Conservation (phyloP, 2,113 vertebrate genomes). For the Paralichthys olivaceus region DNA sequence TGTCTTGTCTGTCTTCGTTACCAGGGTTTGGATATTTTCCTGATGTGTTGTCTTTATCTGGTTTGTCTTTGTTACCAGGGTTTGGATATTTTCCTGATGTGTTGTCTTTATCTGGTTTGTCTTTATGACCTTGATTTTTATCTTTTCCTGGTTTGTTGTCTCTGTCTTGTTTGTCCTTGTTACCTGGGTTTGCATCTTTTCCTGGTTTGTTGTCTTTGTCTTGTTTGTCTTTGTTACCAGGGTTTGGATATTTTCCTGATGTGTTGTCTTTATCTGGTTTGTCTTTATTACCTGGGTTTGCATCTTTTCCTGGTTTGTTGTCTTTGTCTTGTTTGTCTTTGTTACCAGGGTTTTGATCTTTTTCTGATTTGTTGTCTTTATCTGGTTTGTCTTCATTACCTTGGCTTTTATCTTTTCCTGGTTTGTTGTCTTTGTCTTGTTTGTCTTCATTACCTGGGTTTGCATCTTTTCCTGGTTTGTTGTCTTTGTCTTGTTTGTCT, state of each 20-base stretch:
- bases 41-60: background rate
- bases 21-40: background rate
- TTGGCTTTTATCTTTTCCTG: background rate
- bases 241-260: too few species aligned
- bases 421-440: too few species aligned
- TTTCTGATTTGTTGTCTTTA: background rate
- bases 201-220: background rate
- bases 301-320: background rate
- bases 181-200: background rate
- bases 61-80: background rate
- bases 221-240: too few species aligned
- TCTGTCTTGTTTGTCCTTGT: background rate
- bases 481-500: too few species aligned
- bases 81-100: too few species aligned
- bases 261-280: background rate
- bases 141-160: background rate
- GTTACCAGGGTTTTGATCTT: too few species aligned
- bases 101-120: background rate
- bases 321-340: too few species aligned
- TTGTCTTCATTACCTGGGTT: background rate
- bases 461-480: too few species aligned
- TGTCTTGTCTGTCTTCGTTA: background rate
- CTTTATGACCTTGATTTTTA: rapidly evolving
- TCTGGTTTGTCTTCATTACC: background rate
- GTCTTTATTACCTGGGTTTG: rapidly evolving